Evolutionary conservation across 2,113 vertebrate species (phyloP), one percentile per base, ranked within the genome.

Genomic region (Charadrius vociferus): DNA sequence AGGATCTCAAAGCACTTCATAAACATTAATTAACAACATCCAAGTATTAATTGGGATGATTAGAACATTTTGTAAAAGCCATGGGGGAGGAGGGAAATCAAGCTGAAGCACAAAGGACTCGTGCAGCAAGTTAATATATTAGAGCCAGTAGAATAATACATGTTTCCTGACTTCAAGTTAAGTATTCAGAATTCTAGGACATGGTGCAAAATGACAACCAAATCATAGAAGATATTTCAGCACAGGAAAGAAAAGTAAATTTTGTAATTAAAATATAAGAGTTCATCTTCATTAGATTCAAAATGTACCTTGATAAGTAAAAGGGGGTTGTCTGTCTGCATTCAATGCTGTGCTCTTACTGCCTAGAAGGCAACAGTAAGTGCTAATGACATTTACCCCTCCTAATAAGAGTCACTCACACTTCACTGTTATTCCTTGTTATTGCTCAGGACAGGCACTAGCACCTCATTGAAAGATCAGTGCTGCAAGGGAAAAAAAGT

Each of bases 391-490:
- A 98, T 98, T 98, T 98, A 98, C 97, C 74, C 96, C 93, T 94
- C 72, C 96, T 98, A 98, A 98, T 98, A 98, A 98, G 98, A 97
- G 97, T 96, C 94, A 96, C 97, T 98, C 97, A 97, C 96, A 96
- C 96, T 96, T 98, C 98, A 98, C 85, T 96, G 96, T 95, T 98
- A 96, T 97, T 96, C 96, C 96, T 96, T 97, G 93, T 98, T 98
- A 98, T 97, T 98, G 88, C 94, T 96, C 86, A 96, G 97, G 97
- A 98, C 97, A 98, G 97, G 96, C 94, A 98, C 94, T 96, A 97
- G 97, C 94, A 98, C 95, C 97, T 98, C 98, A 98, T 58, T 97
- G 97, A 98, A 98, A 98, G 97, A 98, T 98, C 95, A 97, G 96
- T 95, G 95, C 97, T 98, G 92, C 94, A 97, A 98, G 93, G 96